Evolutionary conservation across 2,113 vertebrate genomes (phyloP).

Genomic region (Montifringilla adamsi): DNA sequence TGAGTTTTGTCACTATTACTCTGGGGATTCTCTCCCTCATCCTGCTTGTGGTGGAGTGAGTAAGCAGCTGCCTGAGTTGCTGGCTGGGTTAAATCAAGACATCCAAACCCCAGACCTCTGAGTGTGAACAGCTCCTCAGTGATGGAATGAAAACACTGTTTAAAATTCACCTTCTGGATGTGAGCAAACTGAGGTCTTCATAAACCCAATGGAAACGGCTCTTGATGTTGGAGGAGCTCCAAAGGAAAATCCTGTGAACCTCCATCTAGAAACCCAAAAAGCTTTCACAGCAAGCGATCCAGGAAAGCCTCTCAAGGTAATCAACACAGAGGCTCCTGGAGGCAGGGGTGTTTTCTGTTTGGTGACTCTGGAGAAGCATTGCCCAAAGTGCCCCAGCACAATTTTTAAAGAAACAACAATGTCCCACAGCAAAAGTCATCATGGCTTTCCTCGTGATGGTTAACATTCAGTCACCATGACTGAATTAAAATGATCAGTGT

Average conservation of each 20-base stretch:
- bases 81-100: background rate
- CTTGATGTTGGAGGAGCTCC: background rate
- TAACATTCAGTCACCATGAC: background rate
- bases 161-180: background rate
- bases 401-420: background rate
- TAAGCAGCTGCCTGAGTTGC: background rate
- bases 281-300: background rate
- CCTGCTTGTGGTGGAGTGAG: background rate
- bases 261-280: background rate
- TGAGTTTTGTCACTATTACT: background rate
- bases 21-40: background rate
- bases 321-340: background rate
- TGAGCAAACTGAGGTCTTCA: background rate
- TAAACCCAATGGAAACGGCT: background rate
- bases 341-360: background rate
- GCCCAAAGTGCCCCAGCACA: background rate
- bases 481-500: background rate
- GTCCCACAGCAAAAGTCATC: background rate
- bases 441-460: background rate
- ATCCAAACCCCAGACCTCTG: background rate
- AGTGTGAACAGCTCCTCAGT: background rate
- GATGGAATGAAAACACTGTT: background rate
- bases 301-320: background rate
- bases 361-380: conserved; percentile 7
- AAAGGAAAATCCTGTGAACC: background rate